Conservation (phyloP, 1,140 invertebrate species). For the Eueides isabella region DNA sequence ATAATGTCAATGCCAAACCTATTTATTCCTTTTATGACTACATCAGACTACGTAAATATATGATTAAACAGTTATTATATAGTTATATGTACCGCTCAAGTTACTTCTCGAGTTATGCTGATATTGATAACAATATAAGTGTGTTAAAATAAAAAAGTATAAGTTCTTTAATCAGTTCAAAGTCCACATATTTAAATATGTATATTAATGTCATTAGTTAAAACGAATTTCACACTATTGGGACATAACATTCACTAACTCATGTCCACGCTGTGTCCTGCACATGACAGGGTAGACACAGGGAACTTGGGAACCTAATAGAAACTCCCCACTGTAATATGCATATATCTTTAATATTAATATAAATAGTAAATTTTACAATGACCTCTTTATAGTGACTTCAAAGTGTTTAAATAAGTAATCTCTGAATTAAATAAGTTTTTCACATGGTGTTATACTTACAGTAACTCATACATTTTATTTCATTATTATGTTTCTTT, state of each 20-base stretch:
- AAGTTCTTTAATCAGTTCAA: not conserved
- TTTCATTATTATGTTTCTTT: not conserved
- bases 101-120: not conserved
- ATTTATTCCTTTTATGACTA: not conserved
- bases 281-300: too few relatives aligned
- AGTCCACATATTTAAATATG: too few relatives aligned
- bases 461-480: not conserved
- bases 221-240: too few relatives aligned
- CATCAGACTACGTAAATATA: not conserved
- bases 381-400: too few relatives aligned
- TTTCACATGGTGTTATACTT: not conserved
- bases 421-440: not conserved
- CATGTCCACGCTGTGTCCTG: too few relatives aligned
- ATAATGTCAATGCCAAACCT: conserved; percentile 4
- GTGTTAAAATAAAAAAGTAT: not conserved
- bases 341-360: too few relatives aligned
- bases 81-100: not conserved
- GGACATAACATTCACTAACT: too few relatives aligned
- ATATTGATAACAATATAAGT: not conserved
- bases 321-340: too few relatives aligned
- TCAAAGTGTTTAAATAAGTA: not conserved
- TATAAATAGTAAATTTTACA: not conserved
- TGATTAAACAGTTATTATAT: not conserved
- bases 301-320: too few relatives aligned
- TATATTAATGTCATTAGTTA: too few relatives aligned